phyloP scores from a whole-genome alignment of 2,797 vertebrate species.

The Ctenopoma kingsleyae region DNA sequence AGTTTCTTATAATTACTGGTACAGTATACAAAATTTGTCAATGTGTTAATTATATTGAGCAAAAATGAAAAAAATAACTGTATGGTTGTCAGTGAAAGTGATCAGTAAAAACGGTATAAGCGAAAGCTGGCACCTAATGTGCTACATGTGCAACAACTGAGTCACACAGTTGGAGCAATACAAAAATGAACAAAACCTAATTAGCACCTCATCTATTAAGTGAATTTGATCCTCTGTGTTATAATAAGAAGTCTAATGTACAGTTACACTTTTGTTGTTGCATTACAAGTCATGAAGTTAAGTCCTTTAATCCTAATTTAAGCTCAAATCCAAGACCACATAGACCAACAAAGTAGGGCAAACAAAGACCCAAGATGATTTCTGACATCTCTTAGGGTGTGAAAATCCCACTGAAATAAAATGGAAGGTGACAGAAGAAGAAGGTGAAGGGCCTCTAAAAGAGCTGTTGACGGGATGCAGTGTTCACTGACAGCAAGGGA shows the following conservation, averaged over 20 bases:
- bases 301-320: background rate
- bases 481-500: slow-evolving; percentile 54
- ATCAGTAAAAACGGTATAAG: background rate
- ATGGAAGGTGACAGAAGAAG: slow-evolving; percentile 54
- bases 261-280: background rate
- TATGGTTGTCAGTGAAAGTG: background rate
- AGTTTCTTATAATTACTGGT: too few relatives aligned
- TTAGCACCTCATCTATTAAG: too few relatives aligned
- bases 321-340: background rate
- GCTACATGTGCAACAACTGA: background rate
- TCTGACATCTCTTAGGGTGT: slow-evolving; percentile 39
- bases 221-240: too few relatives aligned
- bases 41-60: background rate
- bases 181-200: background rate
- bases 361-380: slow-evolving; percentile 35
- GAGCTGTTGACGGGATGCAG: slow-evolving; percentile 51
- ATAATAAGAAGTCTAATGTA: background rate
- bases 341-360: slow-evolving; percentile 24
- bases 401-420: slow-evolving; percentile 39
- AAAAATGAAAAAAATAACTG: background rate
- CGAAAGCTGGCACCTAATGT: background rate
- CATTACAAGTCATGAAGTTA: background rate
- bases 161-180: background rate
- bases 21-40: too few relatives aligned
- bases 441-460: slow-evolving; percentile 56